Base-by-base conservation (phyloP, 2,888 invertebrate genomes). In the Dolichomitus sp. region DNA sequence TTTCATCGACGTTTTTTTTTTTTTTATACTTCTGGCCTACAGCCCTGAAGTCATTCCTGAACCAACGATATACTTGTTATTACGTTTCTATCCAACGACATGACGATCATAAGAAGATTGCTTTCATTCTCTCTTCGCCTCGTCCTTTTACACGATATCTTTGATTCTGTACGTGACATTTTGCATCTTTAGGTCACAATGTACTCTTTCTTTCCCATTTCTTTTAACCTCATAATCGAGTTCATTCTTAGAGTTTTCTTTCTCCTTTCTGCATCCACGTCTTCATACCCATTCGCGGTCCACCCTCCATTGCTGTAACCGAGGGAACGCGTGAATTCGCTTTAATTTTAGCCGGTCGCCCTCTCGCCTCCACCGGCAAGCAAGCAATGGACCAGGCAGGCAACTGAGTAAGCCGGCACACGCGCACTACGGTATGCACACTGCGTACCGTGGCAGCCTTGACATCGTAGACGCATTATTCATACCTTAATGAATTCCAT, bases 391-490 rank as follows among this genome's bases (percentile, higher is more conserved):
- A 14, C 48, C 66, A 68, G 69, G 77, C 59, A 57, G 70, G 19
- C 54, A 68, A 75, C 66, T 54, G 66, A 66, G 45, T 40, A 40
- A 57, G 54, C 54, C n/a, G 65, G 68, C 72, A 40, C 70, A 63
- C 74, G 59, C 65, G 52, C 59, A 54, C 57, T 40, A 66, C 73
- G 75, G 76, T 80, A 77, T 76, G 80, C 77, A 65, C 75, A 68
- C 66, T 83, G 80, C 80, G 66, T 68, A 59, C 72, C 63, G 61
- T 33, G 87, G 88, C 91, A 92, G 90, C 92, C 92, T 92, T 92
- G 92, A 92, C 92, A 91, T 92, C 92, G 92, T 91, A 92, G 92
- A 92, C 92, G 92, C 91, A 91, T 92, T 92, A 92, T 92, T 92
- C 92, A 92, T 92, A 92, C 90, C 92, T 91, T 92, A 92, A 92